These are phyloP conservation scores for Stomatorhinus ivindoensis DNA, from an alignment of 2,113 vertebrate species.

Conservation along the genomic window DNA sequence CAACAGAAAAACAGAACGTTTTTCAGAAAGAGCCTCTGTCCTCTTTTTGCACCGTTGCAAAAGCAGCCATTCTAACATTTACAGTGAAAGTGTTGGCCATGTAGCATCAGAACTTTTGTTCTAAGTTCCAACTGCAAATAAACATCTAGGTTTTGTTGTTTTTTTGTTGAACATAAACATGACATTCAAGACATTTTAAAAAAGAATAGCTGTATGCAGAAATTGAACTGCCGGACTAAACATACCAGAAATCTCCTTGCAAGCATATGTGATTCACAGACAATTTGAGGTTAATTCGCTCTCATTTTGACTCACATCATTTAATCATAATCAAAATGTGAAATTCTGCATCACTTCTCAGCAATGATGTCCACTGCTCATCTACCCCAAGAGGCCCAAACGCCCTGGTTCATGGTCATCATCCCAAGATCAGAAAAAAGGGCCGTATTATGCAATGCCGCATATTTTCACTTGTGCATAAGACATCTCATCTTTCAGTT, in stretches of 20 bases:
- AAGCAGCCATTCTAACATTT: not conserved
- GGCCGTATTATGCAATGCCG: not conserved
- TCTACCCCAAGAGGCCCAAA: not conserved
- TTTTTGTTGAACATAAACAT: not conserved
- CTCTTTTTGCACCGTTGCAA: not conserved
- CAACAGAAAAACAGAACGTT: conserved; percentile 22
- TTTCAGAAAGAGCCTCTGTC: not conserved
- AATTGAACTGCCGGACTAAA: not conserved
- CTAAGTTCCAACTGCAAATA: not conserved
- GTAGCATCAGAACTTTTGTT: not conserved
- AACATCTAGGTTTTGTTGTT: not conserved
- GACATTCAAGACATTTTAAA: not conserved
- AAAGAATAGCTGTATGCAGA: not conserved
- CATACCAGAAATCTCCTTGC: not conserved
- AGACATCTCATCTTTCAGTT: not conserved
- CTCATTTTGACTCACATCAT: not conserved
- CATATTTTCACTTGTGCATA: not conserved
- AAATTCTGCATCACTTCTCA: not conserved
- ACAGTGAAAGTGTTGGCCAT: not conserved
- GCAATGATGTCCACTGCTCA: not conserved
- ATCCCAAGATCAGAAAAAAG: not conserved
- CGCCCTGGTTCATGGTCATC: not conserved
- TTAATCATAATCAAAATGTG: not conserved
- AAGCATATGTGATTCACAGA: not conserved
- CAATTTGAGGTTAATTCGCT: not conserved